A percentile compares a stretch with the other conserved stretches of the same genome.
These are phyloP conservation scores for Steinernema carpocapsae DNA, from an alignment of 2,888 invertebrate genomes.

Conservation along the genomic window DNA sequence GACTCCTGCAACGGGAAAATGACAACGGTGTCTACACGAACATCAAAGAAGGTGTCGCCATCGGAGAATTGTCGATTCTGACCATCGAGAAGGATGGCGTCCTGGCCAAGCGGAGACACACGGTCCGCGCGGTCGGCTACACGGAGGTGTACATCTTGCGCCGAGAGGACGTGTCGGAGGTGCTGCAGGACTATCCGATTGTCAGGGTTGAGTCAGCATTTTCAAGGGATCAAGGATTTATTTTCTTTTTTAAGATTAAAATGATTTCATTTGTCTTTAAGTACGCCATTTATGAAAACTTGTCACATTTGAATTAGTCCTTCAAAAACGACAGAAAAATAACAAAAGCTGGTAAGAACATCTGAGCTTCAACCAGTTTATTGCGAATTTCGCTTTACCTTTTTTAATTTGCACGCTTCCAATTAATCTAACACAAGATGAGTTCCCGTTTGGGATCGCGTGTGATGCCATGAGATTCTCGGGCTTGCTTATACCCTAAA, in stretches of 20 bases:
- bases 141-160: conserved; percentile 64
- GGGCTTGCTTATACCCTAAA: no score
- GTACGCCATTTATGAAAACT: no score
- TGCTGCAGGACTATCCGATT: conserved; percentile 51
- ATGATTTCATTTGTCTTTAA: no score
- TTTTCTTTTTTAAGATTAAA: background rate
- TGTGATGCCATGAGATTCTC: no score
- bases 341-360: no score
- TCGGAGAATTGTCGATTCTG: conserved; percentile 61
- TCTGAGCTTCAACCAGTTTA: no score
- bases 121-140: conserved; percentile 55
- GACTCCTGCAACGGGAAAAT: conserved; percentile 48
- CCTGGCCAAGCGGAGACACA: conserved; percentile 40
- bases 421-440: no score
- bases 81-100: conserved; percentile 40
- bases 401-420: no score
- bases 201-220: background rate
- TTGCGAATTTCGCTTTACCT: no score
- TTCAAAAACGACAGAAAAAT: no score
- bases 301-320: no score
- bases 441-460: no score
- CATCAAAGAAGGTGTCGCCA: conserved; percentile 55
- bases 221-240: background rate
- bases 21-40: conserved; percentile 45
- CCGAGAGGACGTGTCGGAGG: conserved; percentile 58